phyloP scores from a whole-genome alignment of 2,113 vertebrate species.

The Callocephalon fimbriatum region DNA sequence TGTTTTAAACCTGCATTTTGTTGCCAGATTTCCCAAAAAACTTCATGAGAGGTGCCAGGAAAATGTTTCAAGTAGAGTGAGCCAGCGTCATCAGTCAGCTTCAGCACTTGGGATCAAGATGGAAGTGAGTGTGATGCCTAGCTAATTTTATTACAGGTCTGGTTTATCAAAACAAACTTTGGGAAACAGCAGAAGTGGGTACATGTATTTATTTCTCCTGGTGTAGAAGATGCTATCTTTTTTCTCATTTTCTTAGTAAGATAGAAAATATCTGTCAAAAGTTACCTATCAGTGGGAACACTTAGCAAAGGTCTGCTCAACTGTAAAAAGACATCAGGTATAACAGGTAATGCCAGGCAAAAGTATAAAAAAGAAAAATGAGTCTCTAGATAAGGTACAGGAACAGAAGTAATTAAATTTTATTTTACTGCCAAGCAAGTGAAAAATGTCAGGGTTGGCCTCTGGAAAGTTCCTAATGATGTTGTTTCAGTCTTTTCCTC shows the following conservation, averaged over 20 bases:
- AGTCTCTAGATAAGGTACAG: not conserved
- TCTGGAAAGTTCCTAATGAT: constrained; percentile 51
- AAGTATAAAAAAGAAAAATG: not conserved
- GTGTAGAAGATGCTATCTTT: not conserved
- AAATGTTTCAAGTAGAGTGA: not conserved
- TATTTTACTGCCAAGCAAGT: not conserved
- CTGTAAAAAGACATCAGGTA: not conserved
- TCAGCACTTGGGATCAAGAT: not conserved
- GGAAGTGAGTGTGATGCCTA: not conserved
- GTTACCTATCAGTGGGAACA: not conserved
- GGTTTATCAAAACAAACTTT: not conserved
- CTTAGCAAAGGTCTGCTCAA: not conserved
- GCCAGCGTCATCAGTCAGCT: not conserved
- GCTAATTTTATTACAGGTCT: not conserved
- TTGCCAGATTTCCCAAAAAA: not conserved
- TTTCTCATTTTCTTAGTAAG: not conserved
- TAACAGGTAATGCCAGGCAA: not conserved
- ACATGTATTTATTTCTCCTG: not conserved
- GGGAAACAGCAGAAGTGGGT: not conserved
- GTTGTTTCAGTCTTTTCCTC: constrained; percentile 14
- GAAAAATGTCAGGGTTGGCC: not conserved
- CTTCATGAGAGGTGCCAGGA: not conserved
- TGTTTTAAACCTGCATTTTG: not conserved
- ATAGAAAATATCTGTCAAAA: not conserved
- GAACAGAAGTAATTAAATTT: not conserved